Percentiles rank a stretch among this genome's conserved stretches.
Conservation (phyloP, 1,140 invertebrate genomes). For the Drosophila mayri region DNA sequence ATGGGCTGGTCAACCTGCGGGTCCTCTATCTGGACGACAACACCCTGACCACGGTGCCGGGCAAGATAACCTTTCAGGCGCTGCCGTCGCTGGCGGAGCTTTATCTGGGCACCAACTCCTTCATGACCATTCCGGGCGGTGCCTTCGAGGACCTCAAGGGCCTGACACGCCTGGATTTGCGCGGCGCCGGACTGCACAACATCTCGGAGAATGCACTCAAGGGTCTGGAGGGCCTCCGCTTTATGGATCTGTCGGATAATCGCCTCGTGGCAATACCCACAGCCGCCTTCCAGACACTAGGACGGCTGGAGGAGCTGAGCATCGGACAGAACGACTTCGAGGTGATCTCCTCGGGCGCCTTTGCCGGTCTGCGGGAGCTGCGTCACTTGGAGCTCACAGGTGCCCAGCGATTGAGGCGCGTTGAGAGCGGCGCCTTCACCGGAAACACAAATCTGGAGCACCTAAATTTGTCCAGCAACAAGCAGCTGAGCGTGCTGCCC, state of each 20-base stretch:
- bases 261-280: slow-evolving; percentile 91
- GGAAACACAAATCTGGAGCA: slow-evolving; percentile 93
- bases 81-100: slow-evolving; percentile 92
- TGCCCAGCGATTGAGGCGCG: slow-evolving; percentile 88
- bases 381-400: slow-evolving; percentile 91
- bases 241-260: slow-evolving; percentile 92
- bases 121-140: slow-evolving; percentile 90
- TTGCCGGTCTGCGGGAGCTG: slow-evolving; percentile 91
- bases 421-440: slow-evolving; percentile 91
- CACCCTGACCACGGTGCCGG: slow-evolving; percentile 91
- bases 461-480: slow-evolving; percentile 91
- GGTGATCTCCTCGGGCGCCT: slow-evolving; percentile 89
- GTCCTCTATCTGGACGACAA: slow-evolving; percentile 95
- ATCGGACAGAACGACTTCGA: slow-evolving; percentile 93
- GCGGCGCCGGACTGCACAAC: slow-evolving; percentile 91
- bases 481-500: slow-evolving; percentile 89
- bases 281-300: slow-evolving; percentile 89
- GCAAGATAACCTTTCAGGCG: slow-evolving; percentile 88
- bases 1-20: slow-evolving; percentile 90
- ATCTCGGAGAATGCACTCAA: slow-evolving; percentile 91
- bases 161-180: slow-evolving; percentile 91
- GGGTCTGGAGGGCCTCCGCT: slow-evolving; percentile 90
- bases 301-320: slow-evolving; percentile 91
- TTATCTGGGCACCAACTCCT: slow-evolving; percentile 93
- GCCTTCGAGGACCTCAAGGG: slow-evolving; percentile 91